A percentile compares a stretch with the other conserved stretches of the same genome.
Conservation (phyloP, 2,113 vertebrate species). For the Solenodon paradoxus region DNA sequence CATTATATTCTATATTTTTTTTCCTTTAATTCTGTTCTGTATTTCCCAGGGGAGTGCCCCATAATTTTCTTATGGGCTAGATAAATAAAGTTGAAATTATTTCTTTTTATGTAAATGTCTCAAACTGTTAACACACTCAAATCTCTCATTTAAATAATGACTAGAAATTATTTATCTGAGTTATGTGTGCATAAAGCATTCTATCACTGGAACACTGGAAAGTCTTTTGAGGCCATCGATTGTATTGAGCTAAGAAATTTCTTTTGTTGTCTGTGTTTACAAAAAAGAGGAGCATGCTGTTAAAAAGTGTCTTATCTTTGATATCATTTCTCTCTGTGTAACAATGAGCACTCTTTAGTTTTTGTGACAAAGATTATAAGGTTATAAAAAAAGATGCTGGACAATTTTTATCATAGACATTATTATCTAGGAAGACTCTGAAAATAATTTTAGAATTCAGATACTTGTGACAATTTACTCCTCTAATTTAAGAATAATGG, state of each 20-base stretch:
- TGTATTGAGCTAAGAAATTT: conserved; percentile 34
- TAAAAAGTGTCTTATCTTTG: conserved; percentile 24
- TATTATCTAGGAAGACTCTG: not conserved
- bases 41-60: not conserved
- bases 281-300: not conserved
- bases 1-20: not conserved
- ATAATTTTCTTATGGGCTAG: conserved; percentile 23
- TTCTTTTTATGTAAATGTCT: conserved; percentile 39
- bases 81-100: conserved; percentile 45
- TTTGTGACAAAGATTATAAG: not conserved
- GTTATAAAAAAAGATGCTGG: not conserved
- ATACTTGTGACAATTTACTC: not conserved
- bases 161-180: conserved; percentile 39
- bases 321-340: not conserved
- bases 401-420: not conserved
- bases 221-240: conserved; percentile 54
- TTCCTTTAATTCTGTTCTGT: not conserved
- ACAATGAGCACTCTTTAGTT: not conserved
- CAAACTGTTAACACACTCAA: conserved; percentile 45
- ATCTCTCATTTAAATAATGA: conserved; percentile 54
- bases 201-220: conserved; percentile 37
- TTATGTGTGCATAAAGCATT: conserved; percentile 29
- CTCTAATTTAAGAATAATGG: not conserved
- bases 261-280: conserved; percentile 16
- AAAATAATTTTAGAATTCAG: not conserved